phyloP scores from a whole-genome alignment of 2,888 invertebrate genomes.

The Epirrita christyi region DNA sequence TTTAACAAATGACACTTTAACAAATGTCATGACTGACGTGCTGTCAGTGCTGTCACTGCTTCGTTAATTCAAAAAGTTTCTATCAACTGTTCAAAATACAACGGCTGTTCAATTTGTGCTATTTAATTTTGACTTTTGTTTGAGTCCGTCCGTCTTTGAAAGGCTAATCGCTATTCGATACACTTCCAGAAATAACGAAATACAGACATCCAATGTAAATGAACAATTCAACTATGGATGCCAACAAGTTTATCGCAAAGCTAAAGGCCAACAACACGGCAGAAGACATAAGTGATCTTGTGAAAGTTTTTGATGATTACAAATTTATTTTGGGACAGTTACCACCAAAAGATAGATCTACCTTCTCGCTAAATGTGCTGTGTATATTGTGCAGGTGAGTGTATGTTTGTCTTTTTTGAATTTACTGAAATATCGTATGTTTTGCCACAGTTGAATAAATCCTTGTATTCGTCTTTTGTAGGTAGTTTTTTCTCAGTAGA shows the following conservation, averaged over 20 bases:
- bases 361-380: constrained; percentile 68
- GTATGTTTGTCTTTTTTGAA: neutral
- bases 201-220: constrained; percentile 4
- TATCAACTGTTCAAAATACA: constrained; percentile 6
- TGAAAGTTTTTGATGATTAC: constrained; percentile 51
- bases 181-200: neutral
- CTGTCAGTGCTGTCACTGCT: too few species aligned
- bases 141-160: too few species aligned
- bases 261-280: constrained; percentile 63
- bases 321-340: constrained; percentile 53
- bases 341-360: constrained; percentile 54
- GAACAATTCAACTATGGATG: constrained; percentile 53
- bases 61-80: too few species aligned
- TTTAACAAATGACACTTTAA: too few species aligned
- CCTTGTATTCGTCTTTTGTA: neutral
- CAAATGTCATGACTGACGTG: too few species aligned
- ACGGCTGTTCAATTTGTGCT: constrained; percentile 2
- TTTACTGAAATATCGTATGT: neutral
- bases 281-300: constrained; percentile 55
- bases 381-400: constrained; percentile 74
- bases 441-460: neutral
- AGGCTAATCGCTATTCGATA: too few species aligned
- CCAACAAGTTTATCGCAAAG: constrained; percentile 62
- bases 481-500: neutral
- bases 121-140: too few species aligned